Base-by-base conservation (phyloP, 2,797 vertebrate genomes). In the Aplochiton taeniatus region DNA sequence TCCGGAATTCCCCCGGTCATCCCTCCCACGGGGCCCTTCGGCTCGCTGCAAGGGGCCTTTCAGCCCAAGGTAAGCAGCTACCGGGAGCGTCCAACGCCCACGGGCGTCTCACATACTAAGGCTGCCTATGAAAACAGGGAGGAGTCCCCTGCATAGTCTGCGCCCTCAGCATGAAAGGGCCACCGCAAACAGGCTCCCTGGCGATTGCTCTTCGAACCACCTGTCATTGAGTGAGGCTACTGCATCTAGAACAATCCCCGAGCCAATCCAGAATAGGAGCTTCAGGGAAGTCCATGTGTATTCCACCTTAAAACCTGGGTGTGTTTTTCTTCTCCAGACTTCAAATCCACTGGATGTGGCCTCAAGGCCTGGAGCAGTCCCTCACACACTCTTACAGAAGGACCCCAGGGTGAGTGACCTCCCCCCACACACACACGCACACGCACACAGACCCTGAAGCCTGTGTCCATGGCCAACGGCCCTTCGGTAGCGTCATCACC, bases 1-100 rank as follows among this genome's bases (percentile, higher is more conserved):
- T 96, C 96, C 79, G 96, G 96, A 66, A 96, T 99, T 77, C 95
- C 97, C 56, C 96, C 97, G 31, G 96, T 98, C 94, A 96, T 98
- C 74, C 96, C 97, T 52, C 96, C 97, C 8, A 96, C 93, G 0
- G 97, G 97, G 74, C 96, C 96, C 64, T 99, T 99, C 64, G 95
- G 97, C 80, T 99, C 97, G 0, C 92, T 99, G 48, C 97, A 99
- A 91, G 97, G 97, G 78, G 97, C 97, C 43, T 99, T 99, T 86
- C 97, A 99, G 63, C 97, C 97, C 81, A 99, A 99, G 95, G 97
- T 99, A 89, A 73, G 55, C 58, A 31, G 64, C 68, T 60, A 59
- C 44, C 48, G 42, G 11, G 48, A 58, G 18, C 64, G n/a, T n/a
- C n/a, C n/a, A n/a, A n/a, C n/a, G n/a, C n/a, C n/a, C n/a, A n/a